phyloP scores from a whole-genome alignment of 2,113 vertebrate genomes.

The Lepisosteus osseus region DNA sequence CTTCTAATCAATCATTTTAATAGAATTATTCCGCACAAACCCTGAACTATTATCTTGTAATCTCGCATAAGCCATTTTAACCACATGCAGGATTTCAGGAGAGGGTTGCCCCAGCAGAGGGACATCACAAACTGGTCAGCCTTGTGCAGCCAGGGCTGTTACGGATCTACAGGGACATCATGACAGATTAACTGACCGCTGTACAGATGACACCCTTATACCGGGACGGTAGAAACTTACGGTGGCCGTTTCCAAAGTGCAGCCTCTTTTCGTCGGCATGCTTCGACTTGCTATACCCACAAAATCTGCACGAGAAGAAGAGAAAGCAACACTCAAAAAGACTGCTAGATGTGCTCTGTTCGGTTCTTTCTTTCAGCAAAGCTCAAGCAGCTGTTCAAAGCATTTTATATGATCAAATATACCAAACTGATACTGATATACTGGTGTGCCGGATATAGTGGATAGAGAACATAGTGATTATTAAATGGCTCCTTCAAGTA shows the following conservation, averaged over 20 bases:
- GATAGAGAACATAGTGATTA: conserved; percentile 29
- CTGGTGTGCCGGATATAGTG: not conserved
- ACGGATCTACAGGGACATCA: not conserved
- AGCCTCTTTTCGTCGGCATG: conserved; percentile 92
- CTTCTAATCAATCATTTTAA: too few species aligned
- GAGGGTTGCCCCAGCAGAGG: too few species aligned
- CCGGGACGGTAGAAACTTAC: conserved; percentile 69
- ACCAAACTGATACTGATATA: not conserved
- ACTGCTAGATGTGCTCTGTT: too few species aligned
- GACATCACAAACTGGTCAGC: too few species aligned
- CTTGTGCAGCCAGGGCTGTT: too few species aligned
- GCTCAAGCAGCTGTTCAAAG: conserved; percentile 43
- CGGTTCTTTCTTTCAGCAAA: too few species aligned
- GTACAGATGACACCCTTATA: not conserved
- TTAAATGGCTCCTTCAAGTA: conserved; percentile 5
- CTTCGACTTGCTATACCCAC: conserved; percentile 92
- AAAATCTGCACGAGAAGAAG: conserved; percentile 70
- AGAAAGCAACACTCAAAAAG: too few species aligned
- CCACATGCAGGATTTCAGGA: too few species aligned
- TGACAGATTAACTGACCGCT: conserved; percentile 1
- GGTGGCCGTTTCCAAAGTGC: conserved; percentile 91
- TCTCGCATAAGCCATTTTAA: too few species aligned
- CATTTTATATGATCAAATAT: conserved; percentile 22
- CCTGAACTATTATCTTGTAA: too few species aligned
- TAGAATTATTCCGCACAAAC: too few species aligned